These are phyloP conservation scores for Oenanthe melanoleuca DNA, from an alignment of 2,113 vertebrate species.

Conservation along the genomic window DNA sequence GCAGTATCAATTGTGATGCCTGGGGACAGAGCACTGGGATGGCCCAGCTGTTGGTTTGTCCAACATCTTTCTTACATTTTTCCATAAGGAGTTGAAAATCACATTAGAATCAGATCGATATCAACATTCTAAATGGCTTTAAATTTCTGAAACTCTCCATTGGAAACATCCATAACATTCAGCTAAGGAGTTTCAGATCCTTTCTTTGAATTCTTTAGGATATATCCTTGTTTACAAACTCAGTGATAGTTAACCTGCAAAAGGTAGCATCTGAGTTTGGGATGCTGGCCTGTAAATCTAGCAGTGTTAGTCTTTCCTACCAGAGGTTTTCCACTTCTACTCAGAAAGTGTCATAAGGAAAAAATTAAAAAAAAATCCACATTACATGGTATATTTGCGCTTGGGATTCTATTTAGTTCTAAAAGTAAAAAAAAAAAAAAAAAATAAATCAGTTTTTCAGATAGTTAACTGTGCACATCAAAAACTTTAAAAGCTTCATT, in stretches of 20 bases:
- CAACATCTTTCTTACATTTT: neutral
- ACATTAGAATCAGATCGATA: neutral
- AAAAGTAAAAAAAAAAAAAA: neutral
- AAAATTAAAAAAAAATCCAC: neutral
- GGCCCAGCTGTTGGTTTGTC: neutral
- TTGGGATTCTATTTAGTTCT: neutral
- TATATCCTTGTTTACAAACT: neutral
- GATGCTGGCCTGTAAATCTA: neutral
- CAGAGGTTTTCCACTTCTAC: neutral
- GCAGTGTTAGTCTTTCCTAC: neutral
- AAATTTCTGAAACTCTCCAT: neutral
- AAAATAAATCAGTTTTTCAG: neutral
- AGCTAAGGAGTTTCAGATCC: neutral
- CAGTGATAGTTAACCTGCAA: neutral
- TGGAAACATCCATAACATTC: neutral
- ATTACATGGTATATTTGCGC: neutral
- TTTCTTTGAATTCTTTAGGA: neutral
- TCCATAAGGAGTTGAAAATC: neutral
- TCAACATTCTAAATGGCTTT: neutral
- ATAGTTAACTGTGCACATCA: neutral
- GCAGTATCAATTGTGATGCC: neutral
- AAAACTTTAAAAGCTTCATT: conserved; percentile 37
- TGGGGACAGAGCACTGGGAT: neutral
- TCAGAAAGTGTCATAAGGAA: neutral
- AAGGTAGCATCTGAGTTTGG: neutral